These are phyloP conservation scores for Papilio helenus DNA, from an alignment of 1,140 invertebrate species.

Conservation along the genomic window DNA sequence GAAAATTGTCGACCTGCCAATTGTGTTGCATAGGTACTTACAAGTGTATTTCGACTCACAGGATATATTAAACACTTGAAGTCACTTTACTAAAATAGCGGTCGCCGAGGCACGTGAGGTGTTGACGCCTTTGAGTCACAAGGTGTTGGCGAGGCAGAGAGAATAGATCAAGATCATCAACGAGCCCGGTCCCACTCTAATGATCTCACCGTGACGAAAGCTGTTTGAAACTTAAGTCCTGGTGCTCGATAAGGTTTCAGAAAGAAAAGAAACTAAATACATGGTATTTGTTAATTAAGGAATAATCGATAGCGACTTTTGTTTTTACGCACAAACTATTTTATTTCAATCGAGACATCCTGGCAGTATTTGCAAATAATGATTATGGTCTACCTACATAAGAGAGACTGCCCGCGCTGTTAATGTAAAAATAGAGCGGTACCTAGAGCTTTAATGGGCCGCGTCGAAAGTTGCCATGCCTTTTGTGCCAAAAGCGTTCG, in stretches of 20 bases:
- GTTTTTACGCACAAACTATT: not conserved
- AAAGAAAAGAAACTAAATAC: too few relatives aligned
- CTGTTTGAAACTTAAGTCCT: not conserved
- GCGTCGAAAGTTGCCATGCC: constrained; percentile 57
- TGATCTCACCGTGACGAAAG: not conserved
- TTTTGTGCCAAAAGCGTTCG: constrained; percentile 73
- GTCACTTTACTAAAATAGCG: constrained; percentile 38
- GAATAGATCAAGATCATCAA: constrained; percentile 37
- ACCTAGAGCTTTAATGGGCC: constrained; percentile 56
- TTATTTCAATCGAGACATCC: not conserved
- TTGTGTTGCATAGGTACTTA: constrained; percentile 22
- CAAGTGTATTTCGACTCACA: not conserved
- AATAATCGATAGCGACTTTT: not conserved
- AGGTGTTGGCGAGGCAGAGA: constrained; percentile 25
- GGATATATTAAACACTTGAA: constrained; percentile 25
- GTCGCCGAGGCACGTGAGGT: constrained; percentile 34
- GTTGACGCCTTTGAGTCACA: constrained; percentile 38
- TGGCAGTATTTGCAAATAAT: not conserved
- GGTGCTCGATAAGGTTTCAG: not conserved
- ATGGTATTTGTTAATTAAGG: not conserved
- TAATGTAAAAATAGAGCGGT: constrained; percentile 36
- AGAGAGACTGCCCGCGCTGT: constrained; percentile 15
- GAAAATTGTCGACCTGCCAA: constrained; percentile 17
- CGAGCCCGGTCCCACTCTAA: not conserved
- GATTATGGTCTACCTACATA: not conserved